Evolutionary conservation across 2,888 invertebrate genomes (phyloP).

Genomic region (Brenthis hecate): DNA sequence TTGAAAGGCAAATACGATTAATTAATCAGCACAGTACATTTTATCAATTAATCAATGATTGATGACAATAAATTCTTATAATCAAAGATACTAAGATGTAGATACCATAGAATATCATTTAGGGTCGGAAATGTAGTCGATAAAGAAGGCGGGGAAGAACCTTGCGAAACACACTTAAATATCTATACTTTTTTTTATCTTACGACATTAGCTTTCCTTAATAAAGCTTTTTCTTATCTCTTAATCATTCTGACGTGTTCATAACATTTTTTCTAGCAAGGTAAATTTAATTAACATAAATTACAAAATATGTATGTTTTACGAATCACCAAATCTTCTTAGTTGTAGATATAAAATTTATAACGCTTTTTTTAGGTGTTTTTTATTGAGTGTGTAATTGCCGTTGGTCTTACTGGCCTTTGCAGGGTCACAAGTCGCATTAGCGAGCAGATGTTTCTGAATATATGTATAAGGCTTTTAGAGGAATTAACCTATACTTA

Average conservation of each 20-base stretch:
- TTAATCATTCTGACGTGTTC: background rate
- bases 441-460: too few species aligned
- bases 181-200: background rate
- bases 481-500: too few species aligned
- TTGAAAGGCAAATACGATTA: background rate
- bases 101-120: conserved; percentile 2
- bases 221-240: background rate
- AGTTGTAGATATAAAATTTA: too few species aligned
- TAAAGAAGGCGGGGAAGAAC: conserved; percentile 29
- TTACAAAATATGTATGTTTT: too few species aligned
- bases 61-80: conserved; percentile 1
- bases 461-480: too few species aligned
- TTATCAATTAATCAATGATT: background rate
- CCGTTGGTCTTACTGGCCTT: too few species aligned
- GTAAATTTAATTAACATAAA: too few species aligned
- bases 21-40: background rate
- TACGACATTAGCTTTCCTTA: conserved; percentile 22
- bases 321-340: too few species aligned
- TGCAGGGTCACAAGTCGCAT: too few species aligned
- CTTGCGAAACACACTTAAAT: conserved; percentile 7
- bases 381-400: too few species aligned
- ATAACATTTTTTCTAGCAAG: too few species aligned
- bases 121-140: background rate
- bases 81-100: background rate
- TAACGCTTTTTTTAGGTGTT: too few species aligned